Evolutionary conservation across 2,888 invertebrate species (phyloP), one percentile per base, ranked within the genome.

Genomic region (Amaurobius ferox): DNA sequence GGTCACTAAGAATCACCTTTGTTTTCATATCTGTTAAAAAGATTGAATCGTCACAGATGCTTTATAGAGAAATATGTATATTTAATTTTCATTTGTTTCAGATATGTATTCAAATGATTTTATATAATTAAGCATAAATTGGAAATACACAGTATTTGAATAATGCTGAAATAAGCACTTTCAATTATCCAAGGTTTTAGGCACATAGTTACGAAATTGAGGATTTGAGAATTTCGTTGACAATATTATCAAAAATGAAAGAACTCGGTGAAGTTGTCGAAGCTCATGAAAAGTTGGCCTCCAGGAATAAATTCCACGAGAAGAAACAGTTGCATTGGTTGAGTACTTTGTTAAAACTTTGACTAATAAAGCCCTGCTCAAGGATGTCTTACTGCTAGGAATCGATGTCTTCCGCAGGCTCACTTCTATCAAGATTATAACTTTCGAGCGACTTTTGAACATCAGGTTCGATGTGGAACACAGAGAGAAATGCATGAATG

Each of bases 401-500:
- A 48, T 64, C 35, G 16, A 7, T 6, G 26, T 35, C 23, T 3
- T 16, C 11, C 1, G 40, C 32, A 1, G 74, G 29, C 6, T 1
- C 30, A 7, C 23, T 80, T 28, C 26, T 19, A 48, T 72, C 30
- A 16, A 55, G 3, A 6, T 5, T 55, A 16, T 55, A 55, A n/a
- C 5, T 5, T 35, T 26, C 29, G 1, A 86, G 29, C 0, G 86
- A 39, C 16, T 11, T 40, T 30, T 86, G 86, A 3, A 39, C 62
- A 35, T 61, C 62, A 0, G 87, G 88, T 11, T 85, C 76, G 55
- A 89, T 88, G 32, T 96, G 95, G 90, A 96, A 96, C 68, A 95
- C 94, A 35, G 95, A 94, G 88, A 96, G 95, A 71, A 96, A 92
- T 32, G 96, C 92, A 91, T 96, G 96, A 64, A 96, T 91, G 66